Evolutionary conservation across 2,113 vertebrate species (phyloP).

Genomic region (Apeltes quadracus): DNA sequence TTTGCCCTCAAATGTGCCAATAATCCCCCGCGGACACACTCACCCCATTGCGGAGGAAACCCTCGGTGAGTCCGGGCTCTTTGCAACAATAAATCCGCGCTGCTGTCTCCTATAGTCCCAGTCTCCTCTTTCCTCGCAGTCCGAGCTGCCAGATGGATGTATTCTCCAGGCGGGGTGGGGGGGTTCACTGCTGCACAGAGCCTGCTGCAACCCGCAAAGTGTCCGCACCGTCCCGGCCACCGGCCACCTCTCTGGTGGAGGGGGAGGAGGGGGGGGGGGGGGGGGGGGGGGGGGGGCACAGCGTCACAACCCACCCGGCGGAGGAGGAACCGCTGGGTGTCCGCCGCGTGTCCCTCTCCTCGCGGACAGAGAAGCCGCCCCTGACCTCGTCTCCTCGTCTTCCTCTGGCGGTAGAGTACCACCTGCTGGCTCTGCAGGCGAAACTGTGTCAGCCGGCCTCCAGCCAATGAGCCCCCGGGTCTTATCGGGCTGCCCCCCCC

Average conservation of each 20-base stretch:
- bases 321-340: slow-evolving; percentile 18
- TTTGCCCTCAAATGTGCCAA: not conserved
- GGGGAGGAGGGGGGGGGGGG: not conserved
- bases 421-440: slow-evolving; percentile 57
- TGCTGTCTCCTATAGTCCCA: slow-evolving; percentile 25
- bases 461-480: slow-evolving; percentile 33
- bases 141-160: slow-evolving; percentile 53
- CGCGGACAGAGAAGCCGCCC: not conserved
- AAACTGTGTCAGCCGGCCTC: slow-evolving; percentile 48
- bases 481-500: slow-evolving; percentile 21
- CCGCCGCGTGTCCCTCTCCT: slow-evolving; percentile 6
- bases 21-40: slow-evolving; percentile 37
- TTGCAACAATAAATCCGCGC: slow-evolving; percentile 15
- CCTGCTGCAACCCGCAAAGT: slow-evolving; percentile 31
- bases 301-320: slow-evolving; percentile 37
- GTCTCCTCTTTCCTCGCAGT: slow-evolving; percentile 24
- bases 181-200: slow-evolving; percentile 28
- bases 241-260: slow-evolving; percentile 7
- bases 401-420: slow-evolving; percentile 23
- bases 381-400: not conserved
- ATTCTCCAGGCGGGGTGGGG: slow-evolving; percentile 18
- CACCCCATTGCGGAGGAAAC: slow-evolving; percentile 76
- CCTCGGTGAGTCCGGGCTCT: slow-evolving; percentile 19
- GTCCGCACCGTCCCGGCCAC: slow-evolving; percentile 2
- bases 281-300: not conserved